Percentiles rank a stretch among this genome's conserved stretches.
These are phyloP conservation scores for Drosophila pseudotakahashii DNA, from an alignment of 2,888 invertebrate genomes.

Conservation along the genomic window DNA sequence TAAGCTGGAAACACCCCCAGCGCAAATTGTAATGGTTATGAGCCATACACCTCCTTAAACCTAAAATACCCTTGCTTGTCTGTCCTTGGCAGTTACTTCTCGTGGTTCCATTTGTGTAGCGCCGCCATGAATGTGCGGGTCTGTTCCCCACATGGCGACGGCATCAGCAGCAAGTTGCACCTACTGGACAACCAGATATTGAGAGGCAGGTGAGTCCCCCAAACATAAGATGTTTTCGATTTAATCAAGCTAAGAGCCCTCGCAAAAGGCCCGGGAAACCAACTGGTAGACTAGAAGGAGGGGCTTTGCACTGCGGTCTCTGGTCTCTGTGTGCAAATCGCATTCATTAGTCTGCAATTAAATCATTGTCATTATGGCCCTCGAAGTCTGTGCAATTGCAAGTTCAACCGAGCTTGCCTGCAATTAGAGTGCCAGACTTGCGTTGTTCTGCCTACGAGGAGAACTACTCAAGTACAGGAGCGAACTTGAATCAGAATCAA, in stretches of 20 bases:
- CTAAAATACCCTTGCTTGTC: not conserved
- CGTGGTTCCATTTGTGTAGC: conserved; percentile 86
- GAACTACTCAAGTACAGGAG: not conserved
- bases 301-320: not conserved
- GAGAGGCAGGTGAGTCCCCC: conserved; percentile 84
- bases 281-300: too few relatives aligned
- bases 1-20: conserved; percentile 18
- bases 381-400: conserved; percentile 12
- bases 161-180: conserved; percentile 86
- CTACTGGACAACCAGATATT: conserved; percentile 86
- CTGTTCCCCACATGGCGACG: conserved; percentile 87
- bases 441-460: not conserved
- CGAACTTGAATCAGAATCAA: too few relatives aligned
- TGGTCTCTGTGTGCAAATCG: not conserved
- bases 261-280: not conserved
- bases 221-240: conserved; percentile 3
- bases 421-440: conserved; percentile 10
- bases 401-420: not conserved
- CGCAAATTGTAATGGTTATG: conserved; percentile 11
- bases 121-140: conserved; percentile 86
- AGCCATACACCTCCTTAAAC: not conserved
- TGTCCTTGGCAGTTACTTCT: conserved; percentile 85
- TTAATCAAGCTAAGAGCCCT: conserved; percentile 30
- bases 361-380: conserved; percentile 37
- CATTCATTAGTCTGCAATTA: conserved; percentile 41